Base-by-base conservation (phyloP, 2,888 invertebrate genomes). In the Alloscopus bannaensis region DNA sequence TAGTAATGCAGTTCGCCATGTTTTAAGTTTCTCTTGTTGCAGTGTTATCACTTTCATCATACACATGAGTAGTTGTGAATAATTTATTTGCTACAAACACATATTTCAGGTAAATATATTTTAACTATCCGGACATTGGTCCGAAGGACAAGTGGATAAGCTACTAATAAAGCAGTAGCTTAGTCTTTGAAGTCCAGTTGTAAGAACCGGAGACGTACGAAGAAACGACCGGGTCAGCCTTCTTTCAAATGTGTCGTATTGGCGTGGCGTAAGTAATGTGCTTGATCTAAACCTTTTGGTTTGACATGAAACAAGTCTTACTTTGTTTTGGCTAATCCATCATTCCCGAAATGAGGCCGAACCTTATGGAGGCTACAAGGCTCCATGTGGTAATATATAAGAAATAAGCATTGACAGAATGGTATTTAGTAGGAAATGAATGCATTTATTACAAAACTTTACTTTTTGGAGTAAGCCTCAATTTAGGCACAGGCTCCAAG, bases 271-370 rank as follows among this genome's bases (percentile, higher is more conserved):
- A 36, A 36, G 13, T 8, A 36, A 36, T 6, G 36, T 13, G 6
- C 36, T 36, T 36, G 36, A 36, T 36, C 8, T 36, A 13, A 36
- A 36, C 36, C 36, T 36, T 36, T 6, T 36, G 47, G 47, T 47
- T 47, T 47, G n/a, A 47, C 11, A 47, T 18, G 18, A n/a, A 6
- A 13, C n/a, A 47, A 4, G 47, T 47, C 47, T 47, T 18, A 47
- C 47, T 47, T 47, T 47, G 3, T 18, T 36, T 8, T n/a, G 47
- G 11, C n/a, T n/a, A 6, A 47, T 47, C 47, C 47, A 47, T 47
- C 47, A 47, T 47, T 6, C 47, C n/a, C 4, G 47, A 18, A 47
- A 47, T 47, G 47, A 47, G 47, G 47, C n/a, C n/a, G n/a, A n/a
- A n/a, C n/a, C n/a, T n/a, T n/a, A n/a, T n/a, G n/a, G n/a, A n/a